Conservation (phyloP, 2,797 vertebrate genomes). For the Euphonia xanthogaster region DNA sequence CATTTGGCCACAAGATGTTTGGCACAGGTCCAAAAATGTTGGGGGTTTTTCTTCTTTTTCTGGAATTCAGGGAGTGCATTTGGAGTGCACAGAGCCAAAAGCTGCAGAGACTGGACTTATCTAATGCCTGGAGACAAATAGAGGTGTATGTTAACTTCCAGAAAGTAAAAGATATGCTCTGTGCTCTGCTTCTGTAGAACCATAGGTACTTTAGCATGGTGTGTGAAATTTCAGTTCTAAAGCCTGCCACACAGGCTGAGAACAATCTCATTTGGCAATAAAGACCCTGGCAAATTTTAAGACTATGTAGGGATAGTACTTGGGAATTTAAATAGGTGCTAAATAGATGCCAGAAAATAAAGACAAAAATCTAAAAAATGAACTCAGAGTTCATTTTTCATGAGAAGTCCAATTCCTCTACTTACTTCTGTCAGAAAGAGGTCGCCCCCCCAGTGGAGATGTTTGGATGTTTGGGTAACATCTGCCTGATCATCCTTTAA, state of each 20-base stretch:
- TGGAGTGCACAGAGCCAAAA: not conserved
- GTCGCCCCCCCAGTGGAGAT: accelerated
- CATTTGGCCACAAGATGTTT: not conserved
- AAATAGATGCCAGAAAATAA: not conserved
- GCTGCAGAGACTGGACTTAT: not conserved
- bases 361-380: not conserved
- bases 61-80: not conserved
- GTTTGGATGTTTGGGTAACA: not conserved
- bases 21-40: not conserved
- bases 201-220: accelerated
- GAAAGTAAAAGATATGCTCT: not conserved
- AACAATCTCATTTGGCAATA: not conserved
- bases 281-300: not conserved
- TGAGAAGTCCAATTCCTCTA: not conserved
- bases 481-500: not conserved
- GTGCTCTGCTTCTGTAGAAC: not conserved
- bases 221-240: not conserved
- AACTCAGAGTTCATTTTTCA: not conserved
- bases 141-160: not conserved
- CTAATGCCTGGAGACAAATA: not conserved
- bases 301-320: not conserved
- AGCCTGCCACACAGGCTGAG: not conserved
- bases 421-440: not conserved
- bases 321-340: not conserved
- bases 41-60: not conserved